Evolutionary conservation across 2,797 vertebrate species (phyloP), one percentile per base, ranked within the genome.

Genomic region (Xerus rutilus): DNA sequence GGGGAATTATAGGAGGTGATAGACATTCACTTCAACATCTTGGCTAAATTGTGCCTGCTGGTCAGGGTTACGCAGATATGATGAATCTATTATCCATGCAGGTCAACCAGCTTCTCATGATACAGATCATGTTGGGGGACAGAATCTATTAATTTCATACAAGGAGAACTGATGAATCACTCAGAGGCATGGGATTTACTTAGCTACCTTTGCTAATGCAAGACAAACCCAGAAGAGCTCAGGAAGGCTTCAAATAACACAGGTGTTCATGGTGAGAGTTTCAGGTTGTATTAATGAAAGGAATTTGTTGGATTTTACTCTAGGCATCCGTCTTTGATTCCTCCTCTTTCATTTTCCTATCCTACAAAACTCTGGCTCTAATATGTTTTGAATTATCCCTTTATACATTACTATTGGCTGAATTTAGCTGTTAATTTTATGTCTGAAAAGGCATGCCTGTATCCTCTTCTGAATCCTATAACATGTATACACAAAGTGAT

Each of bases 201-300:
- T 83, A 96, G 76, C 96, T 96, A 98, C 97, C 91, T 98, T 98
- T 98, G 88, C 90, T 97, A 98, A 96, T 93, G 96, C 64, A 74
- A 17, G 49, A 35, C 69, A 67, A 95, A 57, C 87, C 76, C 54
- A 94, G 12, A 11, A 15, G 59, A 6, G 23, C 59, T 90, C 54
- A 86, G 57, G 57, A 86, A 65, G 25, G 2, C 52, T 89, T 91
- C 62, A 95, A 62, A 57, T 54, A 87, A 20, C 64, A 73, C 30
- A 92, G 85, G 12, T 90, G 65, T 28, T 9, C 59, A 15, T 12
- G 12, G 35, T 87, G 43, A 81, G n/a, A 77, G 13, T n/a, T 9
- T 65, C 35, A 79, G 30, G 57, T 30, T 39, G 25, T 74, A 28
- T n/a, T 67, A 87, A 25, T 65, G 18, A 91, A 89, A 96, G 45